Evolutionary conservation across 2,888 invertebrate species (phyloP).

Genomic region (Endotricha flammealis): DNA sequence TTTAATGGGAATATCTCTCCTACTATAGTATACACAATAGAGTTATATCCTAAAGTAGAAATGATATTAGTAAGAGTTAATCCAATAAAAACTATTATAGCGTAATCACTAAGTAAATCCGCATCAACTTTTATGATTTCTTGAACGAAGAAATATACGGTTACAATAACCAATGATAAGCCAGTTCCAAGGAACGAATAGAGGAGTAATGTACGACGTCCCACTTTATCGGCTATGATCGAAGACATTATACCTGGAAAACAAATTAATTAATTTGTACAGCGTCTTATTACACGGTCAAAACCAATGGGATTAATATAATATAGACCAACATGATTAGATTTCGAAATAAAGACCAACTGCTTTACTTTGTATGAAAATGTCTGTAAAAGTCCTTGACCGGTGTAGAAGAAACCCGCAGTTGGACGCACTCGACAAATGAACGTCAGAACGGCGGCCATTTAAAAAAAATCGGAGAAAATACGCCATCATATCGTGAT

Average conservation of each 20-base stretch:
- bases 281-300: too few species aligned
- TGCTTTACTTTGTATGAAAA: too few species aligned
- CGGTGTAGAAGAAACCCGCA: too few species aligned
- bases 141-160: constrained; percentile 52
- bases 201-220: constrained; percentile 65
- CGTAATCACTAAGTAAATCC: constrained; percentile 31
- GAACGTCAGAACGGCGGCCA: too few species aligned
- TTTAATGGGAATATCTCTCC: constrained; percentile 78
- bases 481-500: too few species aligned
- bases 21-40: constrained; percentile 64
- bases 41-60: constrained; percentile 60
- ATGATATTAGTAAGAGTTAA: constrained; percentile 44
- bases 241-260: constrained; percentile 55
- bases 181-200: constrained; percentile 51
- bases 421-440: too few species aligned
- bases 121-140: constrained; percentile 31
- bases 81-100: constrained; percentile 57
- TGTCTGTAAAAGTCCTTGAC: too few species aligned
- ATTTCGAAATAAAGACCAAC: too few species aligned
- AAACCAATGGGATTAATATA: too few species aligned
- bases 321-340: too few species aligned
- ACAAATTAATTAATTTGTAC: too few species aligned
- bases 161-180: constrained; percentile 31
- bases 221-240: constrained; percentile 47
- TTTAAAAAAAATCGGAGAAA: too few species aligned